Base-by-base conservation (phyloP, 2,797 vertebrate genomes). In the Myotis planiceps region DNA sequence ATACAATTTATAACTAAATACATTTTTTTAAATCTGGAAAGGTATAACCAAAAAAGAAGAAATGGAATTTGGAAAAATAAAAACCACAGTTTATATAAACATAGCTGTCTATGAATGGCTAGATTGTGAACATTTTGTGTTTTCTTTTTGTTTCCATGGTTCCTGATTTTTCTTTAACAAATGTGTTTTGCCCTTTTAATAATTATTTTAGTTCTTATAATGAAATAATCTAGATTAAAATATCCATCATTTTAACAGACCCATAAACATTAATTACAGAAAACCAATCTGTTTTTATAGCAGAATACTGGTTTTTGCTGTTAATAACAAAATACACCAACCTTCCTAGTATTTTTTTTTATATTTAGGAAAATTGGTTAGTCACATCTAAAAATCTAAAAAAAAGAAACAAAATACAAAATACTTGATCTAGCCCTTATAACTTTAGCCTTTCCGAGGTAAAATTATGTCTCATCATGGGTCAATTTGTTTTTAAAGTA, bases 401-500 rank as follows among this genome's bases (percentile, higher is more conserved):
- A 55, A 91, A 53, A 86, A 94, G 34, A 53, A 21, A 87, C n/a
- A 92, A 3, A 25, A 96, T 76, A 84, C 2, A 81, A 91, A 94
- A 95, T 47, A 94, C 4, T 71, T 93, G 39, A 81, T 6, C 29
- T 71, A 72, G 3, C 23, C 29, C 37, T 71, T 71, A 76, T 68
- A 78, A 94, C 82, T 87, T 92, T 80, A 86, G 16, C 13, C 71
- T 74, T 68, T 66, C 39, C 4, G 65, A 94, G 65, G 27, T 69
- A 63, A 75, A 96, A 87, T 55, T 42, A 9, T 25, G 19, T 82
- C 23, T 66, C n/a, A 80, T 69, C 23, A 69, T 25, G 92, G 32
- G 45, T 89, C 45, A 82, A 65, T 88, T 90, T 92, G 65, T 84
- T 94, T 96, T 83, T 90, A 86, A 95, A 84, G 27, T 83, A 79